Base-by-base conservation (phyloP, 2,888 invertebrate species). In the Vanessa cardui region DNA sequence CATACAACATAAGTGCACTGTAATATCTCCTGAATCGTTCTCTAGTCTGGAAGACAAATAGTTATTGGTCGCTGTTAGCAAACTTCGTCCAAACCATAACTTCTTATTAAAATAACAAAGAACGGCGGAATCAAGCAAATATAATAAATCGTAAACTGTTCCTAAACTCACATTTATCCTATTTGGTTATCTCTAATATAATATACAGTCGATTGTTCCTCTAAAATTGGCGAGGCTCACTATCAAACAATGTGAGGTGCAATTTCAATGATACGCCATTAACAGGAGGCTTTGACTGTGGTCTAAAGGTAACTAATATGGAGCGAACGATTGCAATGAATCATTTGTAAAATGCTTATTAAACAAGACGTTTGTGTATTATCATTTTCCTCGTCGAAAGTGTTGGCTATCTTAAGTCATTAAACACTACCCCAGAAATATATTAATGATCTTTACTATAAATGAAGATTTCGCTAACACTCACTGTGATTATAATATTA, bases 401-500 rank as follows among this genome's bases (percentile, higher is more conserved):
- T 49, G 18, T 49, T 49, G 49, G 20, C 9, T 20, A 1, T 18
- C 49, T 20, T 20, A 39, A 52, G 8, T 62, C 20, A 46, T 47
- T 16, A 20, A 50, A 9, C 18, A 26, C 58, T 21, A 44, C 49
- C n/a, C 64, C n/a, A 8, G 18, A 56, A 33, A 12, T 56, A 39
- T 20, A 56, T 39, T 18, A 56, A 56, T n/a, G 33, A 56, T 56
- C 33, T 26, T n/a, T 39, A 56, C 33, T 26, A 56, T 54, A 63
- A 66, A 44, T 18, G 59, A 45, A 31, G 59, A 59, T 59, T 54
- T 52, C 60, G 26, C 58, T 26, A 58, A 58, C 70, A 63, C 50
- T 62, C 62, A 44, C 62, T 62, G 31, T 54, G 61, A 69, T 67
- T 66, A 63, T 61, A 67, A 64, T 78, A 78, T 79, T 81, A 82